phyloP scores from a whole-genome alignment of 2,797 vertebrate genomes.

The Pseudochirops cupreus region DNA sequence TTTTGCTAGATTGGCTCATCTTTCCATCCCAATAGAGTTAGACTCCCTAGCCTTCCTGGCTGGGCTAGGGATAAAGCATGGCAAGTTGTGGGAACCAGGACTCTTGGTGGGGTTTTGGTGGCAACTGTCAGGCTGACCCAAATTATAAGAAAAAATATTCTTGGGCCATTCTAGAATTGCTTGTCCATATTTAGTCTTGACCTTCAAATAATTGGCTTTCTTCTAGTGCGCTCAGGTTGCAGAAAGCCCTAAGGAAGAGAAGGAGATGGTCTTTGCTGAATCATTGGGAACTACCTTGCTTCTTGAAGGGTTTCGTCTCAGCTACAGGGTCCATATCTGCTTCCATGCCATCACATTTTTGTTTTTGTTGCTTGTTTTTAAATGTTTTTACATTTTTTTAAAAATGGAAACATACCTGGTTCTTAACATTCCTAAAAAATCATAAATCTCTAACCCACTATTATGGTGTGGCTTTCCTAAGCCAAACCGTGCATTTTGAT shows the following conservation, averaged over 20 bases:
- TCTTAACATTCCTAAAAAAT: constrained; percentile 73
- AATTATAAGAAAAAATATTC: no score
- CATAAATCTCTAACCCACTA: constrained; percentile 34
- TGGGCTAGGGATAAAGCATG: neutral
- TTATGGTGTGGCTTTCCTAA: constrained; percentile 68
- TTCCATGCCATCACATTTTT: constrained; percentile 52
- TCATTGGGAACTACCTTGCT: constrained; percentile 13
- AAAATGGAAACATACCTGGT: constrained; percentile 68
- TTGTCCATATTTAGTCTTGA: neutral
- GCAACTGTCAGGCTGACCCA: neutral
- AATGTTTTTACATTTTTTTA: constrained; percentile 46
- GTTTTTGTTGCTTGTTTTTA: neutral
- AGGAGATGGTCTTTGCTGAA: neutral
- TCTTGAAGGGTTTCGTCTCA: constrained; percentile 51
- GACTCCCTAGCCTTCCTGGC: neutral
- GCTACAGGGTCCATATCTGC: constrained; percentile 59
- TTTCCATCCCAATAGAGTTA: neutral
- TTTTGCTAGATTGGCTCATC: neutral
- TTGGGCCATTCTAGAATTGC: neutral
- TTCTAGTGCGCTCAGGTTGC: neutral
- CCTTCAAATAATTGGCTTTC: neutral
- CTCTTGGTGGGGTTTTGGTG: neutral
- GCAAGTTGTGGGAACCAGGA: neutral
- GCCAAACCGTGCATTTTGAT: neutral
- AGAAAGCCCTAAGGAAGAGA: neutral